Conservation (phyloP, 2,888 invertebrate genomes). For the Ceraclea dissimilis region DNA sequence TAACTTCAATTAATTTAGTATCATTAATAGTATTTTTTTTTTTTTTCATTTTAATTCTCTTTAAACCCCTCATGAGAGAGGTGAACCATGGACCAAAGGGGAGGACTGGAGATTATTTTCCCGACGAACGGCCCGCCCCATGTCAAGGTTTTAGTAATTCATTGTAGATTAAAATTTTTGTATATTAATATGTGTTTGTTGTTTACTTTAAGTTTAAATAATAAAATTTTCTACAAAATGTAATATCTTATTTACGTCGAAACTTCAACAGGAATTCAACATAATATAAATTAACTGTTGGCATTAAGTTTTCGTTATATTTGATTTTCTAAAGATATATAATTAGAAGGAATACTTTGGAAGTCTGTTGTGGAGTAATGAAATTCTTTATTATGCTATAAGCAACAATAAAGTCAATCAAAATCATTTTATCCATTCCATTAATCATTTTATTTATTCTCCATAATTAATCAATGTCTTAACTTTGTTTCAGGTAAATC, state of each 20-base stretch:
- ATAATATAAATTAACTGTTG: not conserved
- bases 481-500: not conserved
- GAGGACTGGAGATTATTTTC: too few species aligned
- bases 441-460: not conserved
- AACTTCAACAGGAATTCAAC: not conserved
- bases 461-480: not conserved
- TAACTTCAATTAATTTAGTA: too few species aligned
- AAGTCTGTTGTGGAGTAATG: not conserved
- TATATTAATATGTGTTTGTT: too few species aligned
- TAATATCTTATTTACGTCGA: not conserved
- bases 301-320: not conserved
- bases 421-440: not conserved
- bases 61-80: too few species aligned
- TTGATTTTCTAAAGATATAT: not conserved
- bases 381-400: not conserved
- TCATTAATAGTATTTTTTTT: too few species aligned
- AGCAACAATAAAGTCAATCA: not conserved
- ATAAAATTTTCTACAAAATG: too few species aligned
- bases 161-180: too few species aligned
- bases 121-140: too few species aligned
- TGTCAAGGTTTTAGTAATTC: too few species aligned
- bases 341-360: not conserved
- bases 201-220: too few species aligned
- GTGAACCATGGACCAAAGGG: too few species aligned
- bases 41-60: too few species aligned